Evolutionary conservation across 1,140 invertebrate genomes (phyloP), one percentile per base, ranked within the genome.

Genomic region (Chironomus tepperi): DNA sequence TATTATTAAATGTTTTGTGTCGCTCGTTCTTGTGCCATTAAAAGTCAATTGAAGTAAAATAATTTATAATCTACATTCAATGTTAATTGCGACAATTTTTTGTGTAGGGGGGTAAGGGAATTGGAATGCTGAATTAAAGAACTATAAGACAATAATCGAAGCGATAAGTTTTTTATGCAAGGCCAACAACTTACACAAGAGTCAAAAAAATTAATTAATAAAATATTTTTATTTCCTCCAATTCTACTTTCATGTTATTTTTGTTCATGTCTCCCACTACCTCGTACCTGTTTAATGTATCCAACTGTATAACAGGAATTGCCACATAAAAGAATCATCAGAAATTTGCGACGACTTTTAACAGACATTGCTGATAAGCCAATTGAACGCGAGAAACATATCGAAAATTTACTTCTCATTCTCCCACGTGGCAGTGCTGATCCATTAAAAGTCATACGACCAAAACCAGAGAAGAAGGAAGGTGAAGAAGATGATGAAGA

Each of bases 311-410:
- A 47, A 10, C 43, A 82, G 80, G 81, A 82, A 76, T 76, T 81
- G 77, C 81, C 81, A 72, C 81, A 82, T 75, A 80, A 82, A 79
- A 79, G 81, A 76, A 81, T 82, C 76, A 77, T 82, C 64, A 76
- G 79, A 65, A 82, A 82, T 76, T 82, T 82, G 73, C 75, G 78
- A 18, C 81, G 81, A 72, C 81, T 82, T 77, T 81, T 82, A 77
- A 77, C 78, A 7, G 81, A 82, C 77, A 79, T 80, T 57, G 80
- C 80, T 75, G 80, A 82, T 43, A 81, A 82, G 75, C 76, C 77
- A 24, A 81, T 81, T 76, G 74, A 81, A 64, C 78, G 79, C 75
- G 76, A 75, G 75, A 80, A 78, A 74, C 81, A 79, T 75, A 78
- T 82, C 73, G 81, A 82, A 75, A 80, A 82, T 72, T 82, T 82